Conservation (phyloP, 2,113 vertebrate genomes). For the Oncorhynchus gorbuscha region DNA sequence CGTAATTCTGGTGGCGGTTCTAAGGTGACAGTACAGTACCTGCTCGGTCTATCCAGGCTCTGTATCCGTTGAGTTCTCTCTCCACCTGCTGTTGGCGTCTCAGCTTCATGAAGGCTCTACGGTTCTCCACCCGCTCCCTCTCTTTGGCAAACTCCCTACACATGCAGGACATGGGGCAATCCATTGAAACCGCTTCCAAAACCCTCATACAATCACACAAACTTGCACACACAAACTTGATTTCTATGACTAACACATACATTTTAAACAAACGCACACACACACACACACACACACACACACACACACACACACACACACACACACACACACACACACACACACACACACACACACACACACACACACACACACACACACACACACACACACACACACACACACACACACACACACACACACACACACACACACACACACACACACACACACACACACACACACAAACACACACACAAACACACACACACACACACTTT, state of each 20-base stretch:
- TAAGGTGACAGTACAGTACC: constrained; percentile 65
- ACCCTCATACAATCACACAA: not conserved
- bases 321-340: no score
- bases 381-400: not conserved
- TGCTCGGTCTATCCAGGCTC: constrained; percentile 98
- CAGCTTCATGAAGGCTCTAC: constrained; percentile 96
- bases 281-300: no score
- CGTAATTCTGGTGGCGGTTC: not conserved
- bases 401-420: no score
- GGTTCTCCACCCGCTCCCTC: constrained; percentile 95
- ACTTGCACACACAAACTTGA: not conserved
- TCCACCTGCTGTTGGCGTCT: constrained; percentile 97
- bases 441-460: not conserved
- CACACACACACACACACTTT: not conserved
- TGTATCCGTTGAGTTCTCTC: constrained; percentile 92
- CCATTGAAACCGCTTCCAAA: not conserved
- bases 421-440: not conserved
- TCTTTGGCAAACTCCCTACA: constrained; percentile 98
- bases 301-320: no score
- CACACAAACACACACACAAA: not conserved
- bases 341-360: no score
- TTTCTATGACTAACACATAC: no score
- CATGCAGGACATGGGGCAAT: constrained; percentile 2
- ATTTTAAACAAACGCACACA: no score
- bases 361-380: not conserved